Conservation (phyloP, 1,140 invertebrate genomes). For the Drosophila lowei region DNA sequence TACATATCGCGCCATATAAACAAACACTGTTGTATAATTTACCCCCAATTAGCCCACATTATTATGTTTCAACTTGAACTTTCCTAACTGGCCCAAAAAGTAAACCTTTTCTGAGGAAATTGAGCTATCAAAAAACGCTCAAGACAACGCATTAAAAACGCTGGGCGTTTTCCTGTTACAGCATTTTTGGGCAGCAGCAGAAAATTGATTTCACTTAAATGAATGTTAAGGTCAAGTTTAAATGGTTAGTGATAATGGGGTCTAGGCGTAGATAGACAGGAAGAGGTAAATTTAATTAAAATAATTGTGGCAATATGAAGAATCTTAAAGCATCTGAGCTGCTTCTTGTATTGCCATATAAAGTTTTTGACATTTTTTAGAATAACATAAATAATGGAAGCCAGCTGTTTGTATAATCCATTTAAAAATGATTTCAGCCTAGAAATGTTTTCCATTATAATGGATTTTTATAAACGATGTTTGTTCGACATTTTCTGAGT, state of each 20-base stretch:
- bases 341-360: no score
- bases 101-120: slow-evolving; percentile 46
- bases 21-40: slow-evolving; percentile 52
- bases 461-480: no score
- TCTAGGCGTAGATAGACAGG: no score
- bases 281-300: no score
- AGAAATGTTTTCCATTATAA: no score
- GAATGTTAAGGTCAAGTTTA: slow-evolving; percentile 38
- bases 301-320: no score
- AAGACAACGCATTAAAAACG: slow-evolving; percentile 33
- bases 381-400: no score
- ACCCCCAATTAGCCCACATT: slow-evolving; percentile 64
- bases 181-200: neutral
- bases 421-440: no score
- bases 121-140: slow-evolving; percentile 55
- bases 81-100: slow-evolving; percentile 24
- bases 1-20: slow-evolving; percentile 52
- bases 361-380: no score
- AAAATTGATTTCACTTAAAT: slow-evolving; percentile 11
- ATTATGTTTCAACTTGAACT: slow-evolving; percentile 77
- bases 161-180: slow-evolving; percentile 15
- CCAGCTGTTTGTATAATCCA: no score
- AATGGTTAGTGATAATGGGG: neutral
- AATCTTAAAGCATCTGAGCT: no score
- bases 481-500: no score